phyloP scores from a whole-genome alignment of 2,888 invertebrate species.

The Agrilus biguttatus region DNA sequence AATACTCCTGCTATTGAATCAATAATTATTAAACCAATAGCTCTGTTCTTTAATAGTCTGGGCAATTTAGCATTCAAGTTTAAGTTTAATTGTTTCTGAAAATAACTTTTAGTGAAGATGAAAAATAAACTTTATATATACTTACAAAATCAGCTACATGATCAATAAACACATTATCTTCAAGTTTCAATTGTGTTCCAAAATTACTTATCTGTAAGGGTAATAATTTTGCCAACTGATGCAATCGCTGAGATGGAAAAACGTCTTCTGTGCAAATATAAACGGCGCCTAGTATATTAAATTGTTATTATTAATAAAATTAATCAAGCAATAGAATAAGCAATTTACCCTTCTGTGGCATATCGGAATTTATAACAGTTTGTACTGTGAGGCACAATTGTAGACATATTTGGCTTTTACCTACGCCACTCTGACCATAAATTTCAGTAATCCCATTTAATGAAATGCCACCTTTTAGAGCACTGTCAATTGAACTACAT shows the following conservation, averaged over 20 bases:
- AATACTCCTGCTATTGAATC: constrained; percentile 65
- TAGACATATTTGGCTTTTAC: constrained; percentile 69
- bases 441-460: constrained; percentile 59
- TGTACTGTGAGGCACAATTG: constrained; percentile 56
- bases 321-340: neutral
- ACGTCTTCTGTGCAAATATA: constrained; percentile 67
- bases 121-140: neutral
- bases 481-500: constrained; percentile 41
- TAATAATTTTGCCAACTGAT: constrained; percentile 35
- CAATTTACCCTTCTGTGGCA: constrained; percentile 30
- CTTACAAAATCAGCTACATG: constrained; percentile 44
- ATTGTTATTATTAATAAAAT: neutral
- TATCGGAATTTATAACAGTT: constrained; percentile 36
- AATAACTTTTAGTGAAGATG: constrained; percentile 8
- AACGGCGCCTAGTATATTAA: constrained; percentile 31
- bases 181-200: constrained; percentile 23
- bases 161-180: constrained; percentile 50
- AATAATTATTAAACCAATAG: constrained; percentile 49
- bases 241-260: constrained; percentile 56
- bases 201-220: constrained; percentile 22
- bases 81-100: constrained; percentile 38
- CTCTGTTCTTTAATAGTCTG: constrained; percentile 32
- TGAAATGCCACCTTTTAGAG: constrained; percentile 53
- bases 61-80: constrained; percentile 41
- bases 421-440: constrained; percentile 65